Evolutionary conservation across 2,888 invertebrate species (phyloP), one percentile per base, ranked within the genome.

Genomic region (Amblyteles armatorius): DNA sequence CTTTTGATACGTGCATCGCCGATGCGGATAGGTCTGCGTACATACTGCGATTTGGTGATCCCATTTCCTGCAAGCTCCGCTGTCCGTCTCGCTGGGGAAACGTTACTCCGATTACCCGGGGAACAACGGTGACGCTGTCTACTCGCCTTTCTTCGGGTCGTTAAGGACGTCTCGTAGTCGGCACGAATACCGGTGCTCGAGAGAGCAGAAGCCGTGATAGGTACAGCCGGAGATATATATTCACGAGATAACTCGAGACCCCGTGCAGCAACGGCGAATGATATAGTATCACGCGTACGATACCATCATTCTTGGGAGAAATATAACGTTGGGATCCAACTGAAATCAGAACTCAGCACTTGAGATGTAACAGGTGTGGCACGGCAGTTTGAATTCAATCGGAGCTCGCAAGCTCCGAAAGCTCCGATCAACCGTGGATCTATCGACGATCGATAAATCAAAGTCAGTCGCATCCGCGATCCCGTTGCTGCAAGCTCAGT

Each of bases 91-190:
- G 16, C 29, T 60, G 22, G 44, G 7, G 22, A 48, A 69, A 78
- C 48, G 19, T 57, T 5, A 69, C 69, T 29, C 44, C 78, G 79
- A 65, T 65, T 72, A 57, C 36, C 63, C 36, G 65, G 16, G 33
- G 60, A 63, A 79, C 71, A 79, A 63, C 72, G 60, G n/a, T 16
- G 63, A 69, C 57, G 5, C 11, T 22, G 50, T 65, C 48, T 50
- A 76, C 65, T 73, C 50, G 40, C 40, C 40, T 72, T 65, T 33
- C 48, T 16, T 3, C 60, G 65, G 6, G 72, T 65, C 50, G 65
- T 79, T 79, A 72, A 67, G 44, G 63, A 57, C 52, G 55, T 52
- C 65, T 72, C 55, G 19, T 55, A 19, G 72, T 73, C 26, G 7
- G 26, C 44, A 29, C 60, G 33, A 16, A 65, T 13, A 44, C 13